These are phyloP conservation scores for Odontomyia ornata DNA, from an alignment of 2,888 invertebrate species.

Conservation along the genomic window DNA sequence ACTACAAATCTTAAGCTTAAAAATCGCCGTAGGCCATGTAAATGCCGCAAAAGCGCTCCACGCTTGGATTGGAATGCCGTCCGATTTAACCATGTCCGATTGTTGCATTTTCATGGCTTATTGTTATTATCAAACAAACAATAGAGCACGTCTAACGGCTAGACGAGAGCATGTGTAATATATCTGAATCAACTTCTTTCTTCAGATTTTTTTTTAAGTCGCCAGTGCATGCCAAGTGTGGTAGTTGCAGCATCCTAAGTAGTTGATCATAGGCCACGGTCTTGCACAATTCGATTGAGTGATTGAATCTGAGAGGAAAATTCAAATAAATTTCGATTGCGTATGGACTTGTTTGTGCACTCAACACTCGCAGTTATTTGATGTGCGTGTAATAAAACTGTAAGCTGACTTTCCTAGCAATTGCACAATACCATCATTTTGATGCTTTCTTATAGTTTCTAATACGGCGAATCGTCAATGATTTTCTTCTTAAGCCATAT, in stretches of 20 bases:
- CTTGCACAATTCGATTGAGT: slow-evolving; percentile 18
- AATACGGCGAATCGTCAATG: too few species aligned
- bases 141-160: slow-evolving; percentile 19
- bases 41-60: neutral
- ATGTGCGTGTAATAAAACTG: too few species aligned
- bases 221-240: neutral
- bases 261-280: slow-evolving; percentile 13
- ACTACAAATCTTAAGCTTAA: neutral
- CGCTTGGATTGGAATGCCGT: slow-evolving; percentile 10
- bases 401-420: too few species aligned
- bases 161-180: neutral
- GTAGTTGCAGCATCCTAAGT: neutral
- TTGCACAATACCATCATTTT: too few species aligned
- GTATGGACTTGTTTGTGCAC: neutral
- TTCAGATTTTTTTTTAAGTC: neutral
- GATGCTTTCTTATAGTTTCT: too few species aligned
- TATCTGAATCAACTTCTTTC: too few species aligned
- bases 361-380: too few species aligned
- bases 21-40: neutral
- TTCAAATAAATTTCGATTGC: neutral
- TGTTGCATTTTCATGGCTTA: slow-evolving; percentile 33
- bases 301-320: neutral
- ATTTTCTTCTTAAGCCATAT: too few species aligned
- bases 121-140: slow-evolving; percentile 12
- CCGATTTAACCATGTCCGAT: slow-evolving; percentile 19